Base-by-base conservation (phyloP, 2,888 invertebrate species). In the Sialis lutaria region DNA sequence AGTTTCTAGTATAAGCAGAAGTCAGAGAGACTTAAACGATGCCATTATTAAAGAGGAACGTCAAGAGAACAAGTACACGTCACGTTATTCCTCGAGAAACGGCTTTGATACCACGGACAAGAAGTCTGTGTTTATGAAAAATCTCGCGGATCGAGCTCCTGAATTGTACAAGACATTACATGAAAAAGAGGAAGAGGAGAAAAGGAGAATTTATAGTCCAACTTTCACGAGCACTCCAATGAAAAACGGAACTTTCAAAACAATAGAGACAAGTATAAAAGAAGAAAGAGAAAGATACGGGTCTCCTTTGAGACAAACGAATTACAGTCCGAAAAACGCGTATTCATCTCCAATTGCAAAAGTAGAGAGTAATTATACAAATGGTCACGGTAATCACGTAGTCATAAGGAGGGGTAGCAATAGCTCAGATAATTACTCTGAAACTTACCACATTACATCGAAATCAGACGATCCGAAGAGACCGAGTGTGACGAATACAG, bases 1-100 rank as follows among this genome's bases (percentile, higher is more conserved):
- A 53, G 82, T 90, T 37, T 86, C 87, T 48, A 82, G 86, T 53
- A 82, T 89, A 50, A 87, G 82, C 60, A 75, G 88, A 52, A 87
- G 87, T 62, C 85, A 86, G 59, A 74, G 80, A 50, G 87, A 88
- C 61, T 64, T 88, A 31, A 75, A 79, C 31, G 79, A 78, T 57
- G 76, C 77, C 6, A 59, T 49, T 50, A 50, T 54, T 57, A 70
- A 71, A 2, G 69, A 70, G 55, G 68, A 70, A 32, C 64, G 69
- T 50, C 69, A 67, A 40, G 73, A 73, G 51, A 45, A 40, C 22
- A 43, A 9, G 10, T 73, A 72, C 53, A 73, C 72, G 48, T 68
- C 70, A 44, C 67, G 75, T 57, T 74, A 74, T 55, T 69, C 67
- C 33, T 9, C 13, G 2, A 73, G 73, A 64, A 74, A 75, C 45